Evolutionary conservation across 2,888 invertebrate species (phyloP).

Genomic region (Protonemura montana): DNA sequence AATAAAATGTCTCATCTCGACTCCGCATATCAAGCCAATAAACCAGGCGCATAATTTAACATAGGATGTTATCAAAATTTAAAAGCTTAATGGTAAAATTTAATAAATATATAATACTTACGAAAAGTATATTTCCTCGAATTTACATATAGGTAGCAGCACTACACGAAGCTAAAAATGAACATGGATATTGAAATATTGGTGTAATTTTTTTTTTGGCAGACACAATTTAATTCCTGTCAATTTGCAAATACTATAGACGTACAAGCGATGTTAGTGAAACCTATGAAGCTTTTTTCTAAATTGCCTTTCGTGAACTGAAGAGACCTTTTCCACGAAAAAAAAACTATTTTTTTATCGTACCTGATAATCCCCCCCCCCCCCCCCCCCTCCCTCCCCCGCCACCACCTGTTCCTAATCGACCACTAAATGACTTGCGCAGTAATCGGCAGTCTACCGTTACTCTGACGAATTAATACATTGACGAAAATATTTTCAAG

Average conservation of each 20-base stretch:
- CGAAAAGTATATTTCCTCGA: no score
- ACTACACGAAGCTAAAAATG: neutral
- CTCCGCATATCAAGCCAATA: neutral
- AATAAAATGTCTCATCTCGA: neutral
- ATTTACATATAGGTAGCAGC: no score
- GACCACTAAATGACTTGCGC: neutral
- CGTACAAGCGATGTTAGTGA: neutral
- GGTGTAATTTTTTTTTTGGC: neutral
- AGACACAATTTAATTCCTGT: neutral
- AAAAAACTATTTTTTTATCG: neutral
- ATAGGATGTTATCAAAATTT: conserved; percentile 3
- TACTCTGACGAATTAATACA: neutral
- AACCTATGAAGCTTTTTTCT: neutral
- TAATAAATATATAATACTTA: neutral
- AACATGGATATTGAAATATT: neutral
- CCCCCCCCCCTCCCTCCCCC: neutral
- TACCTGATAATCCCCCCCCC: neutral
- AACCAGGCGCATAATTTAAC: neutral
- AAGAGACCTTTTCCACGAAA: no score
- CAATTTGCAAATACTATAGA: neutral
- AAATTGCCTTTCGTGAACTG: neutral
- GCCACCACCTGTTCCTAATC: no score
- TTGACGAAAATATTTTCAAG: neutral
- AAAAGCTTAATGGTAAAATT: neutral
- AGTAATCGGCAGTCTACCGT: neutral